These are phyloP conservation scores for Falco cherrug DNA, from an alignment of 2,797 vertebrate species.

Conservation along the genomic window DNA sequence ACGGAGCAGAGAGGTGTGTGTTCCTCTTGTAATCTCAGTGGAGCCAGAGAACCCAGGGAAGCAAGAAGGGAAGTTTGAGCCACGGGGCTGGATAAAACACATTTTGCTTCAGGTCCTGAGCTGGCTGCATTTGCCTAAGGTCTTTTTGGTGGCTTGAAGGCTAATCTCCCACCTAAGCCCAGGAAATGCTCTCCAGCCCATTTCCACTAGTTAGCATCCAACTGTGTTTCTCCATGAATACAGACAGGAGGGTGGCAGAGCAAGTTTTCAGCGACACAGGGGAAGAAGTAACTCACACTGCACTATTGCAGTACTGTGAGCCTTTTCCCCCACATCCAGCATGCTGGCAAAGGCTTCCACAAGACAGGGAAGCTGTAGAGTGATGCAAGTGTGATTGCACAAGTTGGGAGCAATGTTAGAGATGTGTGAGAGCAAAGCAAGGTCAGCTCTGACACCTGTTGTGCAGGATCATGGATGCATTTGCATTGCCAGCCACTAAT, in stretches of 20 bases:
- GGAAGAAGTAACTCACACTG: not conserved
- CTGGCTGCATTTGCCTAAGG: not conserved
- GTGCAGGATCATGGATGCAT: not conserved
- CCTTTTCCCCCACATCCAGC: not conserved
- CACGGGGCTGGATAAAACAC: not conserved
- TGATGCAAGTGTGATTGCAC: not conserved
- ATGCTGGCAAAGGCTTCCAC: not conserved
- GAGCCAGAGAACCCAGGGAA: not conserved
- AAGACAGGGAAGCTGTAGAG: rapidly evolving
- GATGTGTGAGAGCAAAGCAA: not conserved
- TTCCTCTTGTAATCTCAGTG: not conserved
- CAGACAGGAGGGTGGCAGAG: not conserved
- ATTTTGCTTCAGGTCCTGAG: not conserved
- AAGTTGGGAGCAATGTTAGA: not conserved
- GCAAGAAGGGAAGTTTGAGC: not conserved
- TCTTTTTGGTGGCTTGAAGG: not conserved
- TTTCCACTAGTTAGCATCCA: not conserved
- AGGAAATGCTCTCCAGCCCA: not conserved
- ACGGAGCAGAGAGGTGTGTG: not conserved
- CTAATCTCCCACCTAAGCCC: not conserved
- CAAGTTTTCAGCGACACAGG: not conserved
- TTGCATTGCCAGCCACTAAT: not conserved
- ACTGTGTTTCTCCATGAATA: not conserved
- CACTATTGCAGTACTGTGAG: not conserved
- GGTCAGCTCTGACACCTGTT: not conserved